A percentile compares a stretch with the other conserved stretches of the same genome.
phyloP scores from a whole-genome alignment of 1,140 invertebrate genomes.

The Oscheius sp. region DNA sequence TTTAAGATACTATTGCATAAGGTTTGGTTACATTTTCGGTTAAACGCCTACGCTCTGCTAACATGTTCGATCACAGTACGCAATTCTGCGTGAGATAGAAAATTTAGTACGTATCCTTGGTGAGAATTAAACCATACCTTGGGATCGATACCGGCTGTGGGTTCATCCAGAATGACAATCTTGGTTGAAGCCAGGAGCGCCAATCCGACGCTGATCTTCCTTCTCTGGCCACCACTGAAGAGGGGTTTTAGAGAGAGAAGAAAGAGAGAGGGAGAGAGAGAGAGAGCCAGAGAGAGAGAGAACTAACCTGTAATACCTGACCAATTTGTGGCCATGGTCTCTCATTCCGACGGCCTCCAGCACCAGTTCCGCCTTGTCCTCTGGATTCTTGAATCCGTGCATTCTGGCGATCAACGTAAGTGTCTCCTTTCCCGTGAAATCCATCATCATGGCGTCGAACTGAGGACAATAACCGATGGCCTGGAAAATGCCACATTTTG shows the following conservation, averaged over 20 bases:
- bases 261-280: too few relatives aligned
- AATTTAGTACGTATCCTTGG: too few relatives aligned
- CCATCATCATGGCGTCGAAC: slow-evolving; percentile 65
- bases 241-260: too few relatives aligned
- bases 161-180: slow-evolving; percentile 67
- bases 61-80: too few relatives aligned
- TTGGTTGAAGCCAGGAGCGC: slow-evolving; percentile 65
- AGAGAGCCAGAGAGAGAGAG: background rate
- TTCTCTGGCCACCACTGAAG: slow-evolving; percentile 64
- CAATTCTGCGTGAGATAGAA: too few relatives aligned
- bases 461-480: slow-evolving; percentile 77
- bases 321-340: slow-evolving; percentile 36
- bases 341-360: slow-evolving; percentile 34
- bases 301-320: slow-evolving; percentile 22
- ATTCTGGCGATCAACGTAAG: slow-evolving; percentile 64
- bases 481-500: background rate
- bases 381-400: slow-evolving; percentile 54
- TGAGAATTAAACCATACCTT: slow-evolving; percentile 40
- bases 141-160: slow-evolving; percentile 68
- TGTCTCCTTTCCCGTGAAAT: slow-evolving; percentile 65
- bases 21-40: too few relatives aligned
- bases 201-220: slow-evolving; percentile 64
- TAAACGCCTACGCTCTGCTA: too few relatives aligned
- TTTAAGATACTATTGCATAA: too few relatives aligned
- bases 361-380: slow-evolving; percentile 19